Conservation (phyloP, 2,113 vertebrate genomes). For the Rhinoderma darwinii region DNA sequence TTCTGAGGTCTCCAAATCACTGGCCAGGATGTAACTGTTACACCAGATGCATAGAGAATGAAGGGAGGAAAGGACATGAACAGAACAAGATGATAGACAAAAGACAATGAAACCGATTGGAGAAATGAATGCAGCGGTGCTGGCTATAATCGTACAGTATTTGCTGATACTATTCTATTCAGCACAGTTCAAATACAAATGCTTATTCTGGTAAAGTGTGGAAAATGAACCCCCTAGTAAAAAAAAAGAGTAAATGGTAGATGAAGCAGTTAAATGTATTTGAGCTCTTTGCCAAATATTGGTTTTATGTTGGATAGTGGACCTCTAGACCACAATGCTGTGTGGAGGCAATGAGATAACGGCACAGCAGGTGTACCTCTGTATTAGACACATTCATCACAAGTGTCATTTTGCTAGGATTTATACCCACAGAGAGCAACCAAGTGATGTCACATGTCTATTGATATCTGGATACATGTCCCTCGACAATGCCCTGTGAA, state of each 20-base stretch:
- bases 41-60: constrained; percentile 4
- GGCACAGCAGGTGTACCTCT: constrained; percentile 24
- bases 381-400: constrained; percentile 35
- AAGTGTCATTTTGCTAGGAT: constrained; percentile 29
- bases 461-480: constrained; percentile 38
- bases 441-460: constrained; percentile 51
- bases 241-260: not conserved
- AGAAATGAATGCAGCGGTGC: not conserved
- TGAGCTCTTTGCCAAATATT: not conserved
- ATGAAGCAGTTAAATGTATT: not conserved
- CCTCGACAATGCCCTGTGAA: constrained; percentile 14
- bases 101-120: not conserved
- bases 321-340: not conserved
- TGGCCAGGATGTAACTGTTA: constrained; percentile 1
- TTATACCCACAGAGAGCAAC: constrained; percentile 40
- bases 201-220: not conserved
- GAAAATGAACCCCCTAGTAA: not conserved
- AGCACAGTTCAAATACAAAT: not conserved
- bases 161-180: constrained; percentile 4
- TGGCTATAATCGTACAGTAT: not conserved
- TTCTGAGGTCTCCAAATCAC: not conserved
- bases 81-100: not conserved
- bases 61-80: constrained; percentile 6
- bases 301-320: not conserved
- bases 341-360: constrained; percentile 7